Conservation (phyloP, 2,888 invertebrate genomes). For the Tetrapedia diversipes region DNA sequence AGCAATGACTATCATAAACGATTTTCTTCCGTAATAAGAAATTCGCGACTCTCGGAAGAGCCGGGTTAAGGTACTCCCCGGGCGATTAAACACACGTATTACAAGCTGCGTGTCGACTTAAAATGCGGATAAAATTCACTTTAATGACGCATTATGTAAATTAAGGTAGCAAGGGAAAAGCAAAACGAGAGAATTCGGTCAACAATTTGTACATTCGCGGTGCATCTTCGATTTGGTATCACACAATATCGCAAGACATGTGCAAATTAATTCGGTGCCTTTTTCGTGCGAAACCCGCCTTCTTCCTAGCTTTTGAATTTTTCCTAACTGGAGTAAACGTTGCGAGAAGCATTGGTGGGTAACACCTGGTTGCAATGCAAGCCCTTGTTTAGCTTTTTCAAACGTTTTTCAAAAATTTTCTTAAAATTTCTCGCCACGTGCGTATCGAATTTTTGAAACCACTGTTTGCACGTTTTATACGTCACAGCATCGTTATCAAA, state of each 20-base stretch:
- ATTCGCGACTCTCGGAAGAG: background rate
- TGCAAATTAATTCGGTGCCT: too few species aligned
- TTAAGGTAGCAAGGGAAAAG: background rate
- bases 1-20: constrained; percentile 3
- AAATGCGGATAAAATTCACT: background rate
- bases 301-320: too few species aligned
- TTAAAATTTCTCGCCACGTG: too few species aligned
- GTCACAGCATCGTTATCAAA: too few species aligned
- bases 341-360: too few species aligned
- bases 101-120: background rate
- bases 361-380: too few species aligned
- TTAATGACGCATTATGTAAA: background rate
- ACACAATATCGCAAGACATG: constrained; percentile 1
- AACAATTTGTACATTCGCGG: background rate
- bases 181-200: background rate
- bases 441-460: too few species aligned
- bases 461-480: too few species aligned
- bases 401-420: too few species aligned
- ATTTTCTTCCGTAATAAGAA: constrained; percentile 9
- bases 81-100: background rate
- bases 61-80: background rate
- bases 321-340: too few species aligned
- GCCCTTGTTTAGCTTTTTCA: too few species aligned
- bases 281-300: too few species aligned
- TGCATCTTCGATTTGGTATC: background rate